These are phyloP conservation scores for Tanytarsus gracilentus DNA, from an alignment of 2,888 invertebrate species.

Conservation along the genomic window DNA sequence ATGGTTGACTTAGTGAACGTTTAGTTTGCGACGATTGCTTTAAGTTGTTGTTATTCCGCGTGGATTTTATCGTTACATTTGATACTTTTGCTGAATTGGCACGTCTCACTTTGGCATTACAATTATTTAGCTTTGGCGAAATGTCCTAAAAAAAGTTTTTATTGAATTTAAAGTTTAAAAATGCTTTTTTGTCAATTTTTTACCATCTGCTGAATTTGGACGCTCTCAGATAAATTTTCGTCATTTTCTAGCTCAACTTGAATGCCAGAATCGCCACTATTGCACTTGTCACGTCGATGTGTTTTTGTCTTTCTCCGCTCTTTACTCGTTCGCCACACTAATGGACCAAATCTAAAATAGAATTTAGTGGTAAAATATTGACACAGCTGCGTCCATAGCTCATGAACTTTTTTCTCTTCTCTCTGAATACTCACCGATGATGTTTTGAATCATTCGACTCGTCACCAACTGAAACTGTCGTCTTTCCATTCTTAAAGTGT, in stretches of 20 bases:
- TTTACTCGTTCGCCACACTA: slow-evolving; percentile 62
- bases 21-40: slow-evolving; percentile 34
- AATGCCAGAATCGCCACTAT: slow-evolving; percentile 65
- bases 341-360: slow-evolving; percentile 53
- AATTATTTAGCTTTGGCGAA: slow-evolving; percentile 31
- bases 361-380: neutral
- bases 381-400: neutral
- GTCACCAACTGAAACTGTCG: neutral
- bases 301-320: slow-evolving; percentile 61
- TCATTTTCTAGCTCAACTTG: slow-evolving; percentile 53
- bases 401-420: no score
- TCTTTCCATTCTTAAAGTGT: slow-evolving; percentile 37
- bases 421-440: slow-evolving; percentile 9
- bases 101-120: slow-evolving; percentile 35
- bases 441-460: slow-evolving; percentile 19
- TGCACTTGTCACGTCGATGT: slow-evolving; percentile 60
- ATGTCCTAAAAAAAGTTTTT: slow-evolving; percentile 32
- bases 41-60: slow-evolving; percentile 34
- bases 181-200: neutral
- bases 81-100: slow-evolving; percentile 40
- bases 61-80: slow-evolving; percentile 30
- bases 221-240: slow-evolving; percentile 32
- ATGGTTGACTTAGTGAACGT: slow-evolving; percentile 61
- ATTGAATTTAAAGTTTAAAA: neutral
- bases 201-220: slow-evolving; percentile 17